Conservation (phyloP, 2,888 invertebrate species). For the Pharmacophagus antenor region DNA sequence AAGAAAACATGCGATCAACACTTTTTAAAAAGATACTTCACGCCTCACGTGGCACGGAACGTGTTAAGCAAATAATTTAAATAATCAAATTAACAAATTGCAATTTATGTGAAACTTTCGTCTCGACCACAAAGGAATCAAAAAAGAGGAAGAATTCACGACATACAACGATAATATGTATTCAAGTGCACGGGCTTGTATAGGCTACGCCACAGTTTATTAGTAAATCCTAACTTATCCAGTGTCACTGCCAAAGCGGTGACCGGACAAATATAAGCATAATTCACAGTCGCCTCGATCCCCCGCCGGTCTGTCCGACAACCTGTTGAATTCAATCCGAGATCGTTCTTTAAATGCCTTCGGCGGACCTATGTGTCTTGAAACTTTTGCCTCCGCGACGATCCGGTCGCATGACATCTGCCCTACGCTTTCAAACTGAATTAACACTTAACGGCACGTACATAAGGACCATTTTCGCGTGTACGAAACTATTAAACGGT, state of each 20-base stretch:
- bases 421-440: neutral
- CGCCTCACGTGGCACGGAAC: no score
- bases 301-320: conserved; percentile 30
- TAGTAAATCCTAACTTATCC: neutral
- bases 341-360: conserved; percentile 32
- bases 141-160: no score
- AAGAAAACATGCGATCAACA: no score
- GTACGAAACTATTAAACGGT: neutral
- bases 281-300: conserved; percentile 14
- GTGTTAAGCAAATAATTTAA: no score
- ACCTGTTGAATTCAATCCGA: conserved; percentile 36
- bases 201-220: no score
- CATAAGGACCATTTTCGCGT: conserved; percentile 7
- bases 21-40: no score
- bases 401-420: conserved; percentile 20
- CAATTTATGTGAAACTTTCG: no score
- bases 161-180: no score
- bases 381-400: conserved; percentile 18
- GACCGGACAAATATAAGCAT: conserved; percentile 18
- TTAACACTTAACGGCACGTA: conserved; percentile 4
- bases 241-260: neutral
- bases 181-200: neutral
- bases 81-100: no score
- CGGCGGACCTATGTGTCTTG: conserved; percentile 30
- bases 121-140: no score